Conservation (phyloP, 1,140 invertebrate species). For the Delia radicum region DNA sequence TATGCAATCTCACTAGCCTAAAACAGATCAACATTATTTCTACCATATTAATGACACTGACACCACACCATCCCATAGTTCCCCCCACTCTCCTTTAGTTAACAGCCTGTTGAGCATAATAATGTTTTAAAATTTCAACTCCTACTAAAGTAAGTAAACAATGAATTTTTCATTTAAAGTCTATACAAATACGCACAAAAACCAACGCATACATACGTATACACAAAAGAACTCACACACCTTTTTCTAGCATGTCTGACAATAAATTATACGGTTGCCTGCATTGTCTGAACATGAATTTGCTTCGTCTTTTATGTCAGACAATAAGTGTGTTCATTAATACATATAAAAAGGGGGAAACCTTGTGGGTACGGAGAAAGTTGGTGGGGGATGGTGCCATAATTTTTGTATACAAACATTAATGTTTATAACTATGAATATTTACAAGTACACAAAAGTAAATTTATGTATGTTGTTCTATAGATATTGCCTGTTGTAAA, state of each 20-base stretch:
- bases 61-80: not conserved
- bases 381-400: not conserved
- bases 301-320: not conserved
- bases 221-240: not conserved
- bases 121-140: not conserved
- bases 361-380: not conserved
- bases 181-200: too few species aligned
- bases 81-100: too few species aligned
- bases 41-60: not conserved
- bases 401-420: not conserved
- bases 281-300: constrained; percentile 8
- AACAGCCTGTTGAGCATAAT: not conserved
- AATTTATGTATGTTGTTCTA: not conserved
- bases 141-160: not conserved
- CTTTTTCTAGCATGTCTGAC: not conserved
- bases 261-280: constrained; percentile 9
- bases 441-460: not conserved
- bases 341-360: not conserved
- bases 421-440: not conserved
- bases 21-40: not conserved
- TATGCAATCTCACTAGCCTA: not conserved
- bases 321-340: not conserved
- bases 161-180: too few species aligned
- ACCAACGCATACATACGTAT: too few species aligned
- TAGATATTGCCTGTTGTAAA: not conserved